phyloP scores from a whole-genome alignment of 2,888 invertebrate species.

The Andrena haemorrhoa region DNA sequence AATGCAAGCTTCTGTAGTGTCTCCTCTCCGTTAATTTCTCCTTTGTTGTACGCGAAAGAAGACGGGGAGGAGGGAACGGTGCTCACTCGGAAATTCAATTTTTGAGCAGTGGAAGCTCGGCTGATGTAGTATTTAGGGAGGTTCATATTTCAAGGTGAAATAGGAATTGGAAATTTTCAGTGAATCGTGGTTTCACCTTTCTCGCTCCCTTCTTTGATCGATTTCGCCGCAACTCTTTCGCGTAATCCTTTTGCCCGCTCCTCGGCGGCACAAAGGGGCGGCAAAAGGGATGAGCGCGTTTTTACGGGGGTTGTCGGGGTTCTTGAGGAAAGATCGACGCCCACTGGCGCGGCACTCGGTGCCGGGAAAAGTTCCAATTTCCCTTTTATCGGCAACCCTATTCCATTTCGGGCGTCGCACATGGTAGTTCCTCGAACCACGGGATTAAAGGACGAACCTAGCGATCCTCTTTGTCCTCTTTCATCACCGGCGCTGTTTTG shows the following conservation, averaged over 20 bases:
- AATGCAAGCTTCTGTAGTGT: slow-evolving; percentile 12
- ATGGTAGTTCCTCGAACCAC: slow-evolving; percentile 50
- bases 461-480: slow-evolving; percentile 49
- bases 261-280: slow-evolving; percentile 40
- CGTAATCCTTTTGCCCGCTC: slow-evolving; percentile 55
- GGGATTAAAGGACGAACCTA: slow-evolving; percentile 57
- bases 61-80: neutral
- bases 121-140: slow-evolving; percentile 7
- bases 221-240: slow-evolving; percentile 45
- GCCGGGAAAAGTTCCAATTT: slow-evolving; percentile 52
- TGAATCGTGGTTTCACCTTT: neutral
- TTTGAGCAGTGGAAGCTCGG: neutral
- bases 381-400: slow-evolving; percentile 52
- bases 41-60: neutral
- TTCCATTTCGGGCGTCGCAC: slow-evolving; percentile 40
- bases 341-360: slow-evolving; percentile 46
- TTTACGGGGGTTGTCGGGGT: slow-evolving; percentile 36
- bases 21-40: slow-evolving; percentile 35
- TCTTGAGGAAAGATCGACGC: slow-evolving; percentile 62
- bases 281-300: slow-evolving; percentile 21
- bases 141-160: neutral
- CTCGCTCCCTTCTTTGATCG: slow-evolving; percentile 7
- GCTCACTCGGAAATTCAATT: slow-evolving; percentile 1
- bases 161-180: neutral
- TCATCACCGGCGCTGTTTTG: slow-evolving; percentile 51